Percentiles rank a stretch among this genome's conserved stretches.
phyloP scores from a whole-genome alignment of 2,888 invertebrate species.

The Tanytarsus gracilentus region DNA sequence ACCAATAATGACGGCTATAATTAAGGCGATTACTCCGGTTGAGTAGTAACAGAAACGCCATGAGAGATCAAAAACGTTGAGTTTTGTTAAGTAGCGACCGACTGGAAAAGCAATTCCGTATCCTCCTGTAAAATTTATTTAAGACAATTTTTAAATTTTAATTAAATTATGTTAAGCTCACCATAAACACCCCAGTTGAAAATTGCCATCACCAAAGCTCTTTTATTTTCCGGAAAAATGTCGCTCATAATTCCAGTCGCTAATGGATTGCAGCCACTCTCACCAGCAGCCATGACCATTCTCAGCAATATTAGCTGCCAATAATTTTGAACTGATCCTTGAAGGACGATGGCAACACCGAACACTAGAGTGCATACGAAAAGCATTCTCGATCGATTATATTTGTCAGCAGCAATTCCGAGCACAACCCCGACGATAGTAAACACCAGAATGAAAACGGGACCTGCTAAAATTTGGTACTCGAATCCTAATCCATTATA shows the following conservation, averaged over 20 bases:
- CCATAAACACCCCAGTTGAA: conserved; percentile 96
- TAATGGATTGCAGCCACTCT: conserved; percentile 79
- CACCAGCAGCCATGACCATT: conserved; percentile 79
- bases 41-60: conserved; percentile 79
- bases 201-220: conserved; percentile 81
- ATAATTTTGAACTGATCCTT: conserved; percentile 73
- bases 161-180: conserved; percentile 51
- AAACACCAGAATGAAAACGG: conserved; percentile 85
- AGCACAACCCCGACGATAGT: conserved; percentile 79
- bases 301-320: conserved; percentile 83
- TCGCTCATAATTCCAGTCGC: conserved; percentile 77
- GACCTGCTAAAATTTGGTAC: conserved; percentile 87
- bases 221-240: conserved; percentile 67
- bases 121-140: conserved; percentile 36
- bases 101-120: conserved; percentile 76
- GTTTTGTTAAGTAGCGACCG: conserved; percentile 69
- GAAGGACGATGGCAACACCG: conserved; percentile 73
- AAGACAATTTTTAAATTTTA: not conserved
- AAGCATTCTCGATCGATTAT: conserved; percentile 64
- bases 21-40: conserved; percentile 64
- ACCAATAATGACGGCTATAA: conserved; percentile 62
- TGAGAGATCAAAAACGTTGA: conserved; percentile 68
- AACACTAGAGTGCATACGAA: conserved; percentile 70
- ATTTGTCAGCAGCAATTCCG: conserved; percentile 73
- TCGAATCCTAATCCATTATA: conserved; percentile 87